Base-by-base conservation (phyloP, 2,888 invertebrate genomes). In the Pseudococcus longispinus region DNA sequence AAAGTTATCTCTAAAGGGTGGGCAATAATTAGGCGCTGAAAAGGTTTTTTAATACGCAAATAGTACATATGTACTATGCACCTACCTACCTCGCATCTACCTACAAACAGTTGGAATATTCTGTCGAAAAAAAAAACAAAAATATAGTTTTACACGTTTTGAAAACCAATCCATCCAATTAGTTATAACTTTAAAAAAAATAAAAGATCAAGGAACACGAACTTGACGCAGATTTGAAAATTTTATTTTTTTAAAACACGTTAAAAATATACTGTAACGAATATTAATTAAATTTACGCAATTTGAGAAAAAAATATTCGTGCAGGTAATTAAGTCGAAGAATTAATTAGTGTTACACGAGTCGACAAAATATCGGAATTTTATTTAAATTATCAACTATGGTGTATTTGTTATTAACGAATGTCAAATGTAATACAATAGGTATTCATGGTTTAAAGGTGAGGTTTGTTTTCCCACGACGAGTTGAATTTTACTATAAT, bases 341-440 rank as follows among this genome's bases (percentile, higher is more conserved):
- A 42, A 29, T 80, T 80, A 80, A 80, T 80, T 80, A 80, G 77
- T 42, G 37, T 42, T 70, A 23, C 20, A 80, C 77, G 42, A n/a
- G 42, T 42, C 42, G 42, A 80, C 42, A 42, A 42, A 70, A 42
- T 80, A 80, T 80, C 20, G 20, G 20, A 42, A 80, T 74, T 74
- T 74, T 80, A 80, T 42, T 80, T 32, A 42, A 42, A 80, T 80
- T 42, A 42, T 80, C 18, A 80, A 80, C 77, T 29, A 29, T 8
- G 18, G 77, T 37, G 37, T 42, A 37, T 80, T 42, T 80, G 77
- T 37, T 37, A 42, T 42, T 80, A 42, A 42, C 37, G 77, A 80
- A 80, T 80, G 77, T 80, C 77, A 80, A 80, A 42, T 80, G 77
- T 42, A 80, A 80, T 42, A 70, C 70, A 70, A 70, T 70, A 70